These are phyloP conservation scores for Macrobrachium rosenbergii DNA, from an alignment of 1,140 invertebrate species.

Conservation along the genomic window DNA sequence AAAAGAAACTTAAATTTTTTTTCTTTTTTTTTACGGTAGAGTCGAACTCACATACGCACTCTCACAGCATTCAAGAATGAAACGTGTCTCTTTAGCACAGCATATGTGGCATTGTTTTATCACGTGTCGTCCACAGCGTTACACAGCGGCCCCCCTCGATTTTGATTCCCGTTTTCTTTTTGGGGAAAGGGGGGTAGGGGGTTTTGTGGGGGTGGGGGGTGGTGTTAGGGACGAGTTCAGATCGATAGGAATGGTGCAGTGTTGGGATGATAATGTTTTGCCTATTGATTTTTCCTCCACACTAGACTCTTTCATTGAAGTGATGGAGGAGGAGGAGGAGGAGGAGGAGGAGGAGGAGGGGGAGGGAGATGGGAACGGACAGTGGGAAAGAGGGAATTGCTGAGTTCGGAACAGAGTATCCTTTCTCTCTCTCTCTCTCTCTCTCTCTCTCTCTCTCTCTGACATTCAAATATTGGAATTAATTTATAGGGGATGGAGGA, in stretches of 20 bases:
- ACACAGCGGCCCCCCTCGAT: no score
- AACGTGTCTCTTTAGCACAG: no score
- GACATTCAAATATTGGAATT: no score
- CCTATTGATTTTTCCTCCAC: slow-evolving; percentile 52
- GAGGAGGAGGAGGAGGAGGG: background rate
- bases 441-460: no score
- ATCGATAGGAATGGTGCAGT: slow-evolving; percentile 50
- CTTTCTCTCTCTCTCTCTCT: no score
- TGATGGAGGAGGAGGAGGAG: background rate
- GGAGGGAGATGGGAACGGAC: background rate
- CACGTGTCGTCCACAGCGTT: no score
- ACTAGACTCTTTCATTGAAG: slow-evolving; percentile 31
- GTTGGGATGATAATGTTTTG: slow-evolving; percentile 48
- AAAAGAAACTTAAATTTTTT: no score
- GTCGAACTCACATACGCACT: background rate
- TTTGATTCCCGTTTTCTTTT: no score
- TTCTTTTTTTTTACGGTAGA: background rate
- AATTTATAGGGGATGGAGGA: no score
- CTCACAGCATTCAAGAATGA: background rate
- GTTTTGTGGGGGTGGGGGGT: slow-evolving; percentile 5
- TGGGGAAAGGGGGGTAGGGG: background rate
- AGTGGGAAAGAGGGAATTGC: background rate
- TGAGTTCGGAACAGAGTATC: background rate
- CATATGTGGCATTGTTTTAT: no score
- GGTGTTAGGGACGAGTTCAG: background rate